A percentile compares a stretch with the other conserved stretches of the same genome.
Evolutionary conservation across 1,140 invertebrate species (phyloP).

Genomic region (Heliconius congener): DNA sequence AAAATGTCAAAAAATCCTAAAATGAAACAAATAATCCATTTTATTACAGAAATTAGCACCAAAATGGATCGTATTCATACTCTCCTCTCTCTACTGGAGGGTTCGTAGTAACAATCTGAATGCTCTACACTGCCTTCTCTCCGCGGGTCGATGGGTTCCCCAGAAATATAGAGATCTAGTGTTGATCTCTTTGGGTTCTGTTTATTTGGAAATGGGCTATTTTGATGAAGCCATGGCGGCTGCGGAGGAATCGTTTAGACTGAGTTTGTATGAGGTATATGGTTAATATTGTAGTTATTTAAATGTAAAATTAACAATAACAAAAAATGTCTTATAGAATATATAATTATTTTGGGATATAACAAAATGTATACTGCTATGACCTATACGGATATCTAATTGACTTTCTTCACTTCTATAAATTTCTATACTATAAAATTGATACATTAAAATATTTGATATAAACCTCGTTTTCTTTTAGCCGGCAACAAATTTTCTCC

Average conservation of each 20-base stretch:
- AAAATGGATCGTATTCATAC: conserved; percentile 84
- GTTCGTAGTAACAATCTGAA: conserved; percentile 83
- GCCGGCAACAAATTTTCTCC: conserved; percentile 87
- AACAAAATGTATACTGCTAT: no score
- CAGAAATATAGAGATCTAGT: conserved; percentile 81
- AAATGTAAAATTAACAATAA: no score
- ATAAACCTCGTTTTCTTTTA: conserved; percentile 51
- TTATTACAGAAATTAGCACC: conserved; percentile 84
- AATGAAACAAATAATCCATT: not conserved
- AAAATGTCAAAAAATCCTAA: no score
- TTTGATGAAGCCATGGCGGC: conserved; percentile 83
- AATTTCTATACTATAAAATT: no score
- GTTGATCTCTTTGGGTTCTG: conserved; percentile 84
- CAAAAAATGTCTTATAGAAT: no score
- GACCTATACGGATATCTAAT: no score
- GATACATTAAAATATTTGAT: no score
- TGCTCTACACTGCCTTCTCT: conserved; percentile 84
- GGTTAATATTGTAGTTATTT: no score
- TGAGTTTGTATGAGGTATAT: conserved; percentile 84
- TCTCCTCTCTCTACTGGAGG: conserved; percentile 87
- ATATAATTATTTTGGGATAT: no score
- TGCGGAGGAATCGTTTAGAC: conserved; percentile 82
- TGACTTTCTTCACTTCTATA: no score
- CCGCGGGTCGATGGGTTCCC: conserved; percentile 81
- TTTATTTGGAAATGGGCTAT: conserved; percentile 84